Percentiles rank a stretch among this genome's conserved stretches.
phyloP scores from a whole-genome alignment of 2,888 invertebrate genomes.

The Morpho helenor region DNA sequence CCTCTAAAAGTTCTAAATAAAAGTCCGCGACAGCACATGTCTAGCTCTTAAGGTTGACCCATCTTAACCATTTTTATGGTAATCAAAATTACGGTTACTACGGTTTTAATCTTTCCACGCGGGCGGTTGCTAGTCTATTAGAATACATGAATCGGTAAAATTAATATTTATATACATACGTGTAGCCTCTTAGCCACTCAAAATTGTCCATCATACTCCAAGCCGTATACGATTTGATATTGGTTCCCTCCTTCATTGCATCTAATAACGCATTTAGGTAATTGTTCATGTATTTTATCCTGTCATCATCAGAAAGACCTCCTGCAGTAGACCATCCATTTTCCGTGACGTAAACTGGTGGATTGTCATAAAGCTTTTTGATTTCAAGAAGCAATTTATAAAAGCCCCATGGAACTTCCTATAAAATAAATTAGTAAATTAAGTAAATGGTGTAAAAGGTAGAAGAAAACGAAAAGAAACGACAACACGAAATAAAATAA shows the following conservation, averaged over 20 bases:
- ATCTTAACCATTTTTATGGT: no score
- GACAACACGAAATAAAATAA: no score
- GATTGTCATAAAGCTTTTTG: slow-evolving; percentile 71
- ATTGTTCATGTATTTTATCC: slow-evolving; percentile 58
- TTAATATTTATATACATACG: slow-evolving; percentile 44
- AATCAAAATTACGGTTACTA: no score
- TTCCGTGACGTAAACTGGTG: slow-evolving; percentile 78
- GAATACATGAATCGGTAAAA: no score
- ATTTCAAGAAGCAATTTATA: slow-evolving; percentile 74
- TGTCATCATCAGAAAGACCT: slow-evolving; percentile 63
- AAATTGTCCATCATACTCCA: slow-evolving; percentile 84
- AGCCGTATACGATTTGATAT: slow-evolving; percentile 74
- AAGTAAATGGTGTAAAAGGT: no score
- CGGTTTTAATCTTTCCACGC: no score
- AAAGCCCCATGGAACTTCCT: slow-evolving; percentile 81
- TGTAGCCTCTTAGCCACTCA: slow-evolving; percentile 81
- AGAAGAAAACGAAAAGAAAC: no score
- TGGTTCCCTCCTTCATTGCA: slow-evolving; percentile 66
- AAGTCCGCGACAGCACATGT: no score
- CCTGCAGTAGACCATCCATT: slow-evolving; percentile 78
- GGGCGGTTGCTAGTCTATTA: no score
- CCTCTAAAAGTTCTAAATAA: no score
- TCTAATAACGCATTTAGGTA: slow-evolving; percentile 66
- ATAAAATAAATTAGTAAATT: background rate
- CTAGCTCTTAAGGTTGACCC: no score